A percentile compares a stretch with the other conserved stretches of the same genome.
Conservation (phyloP, 2,113 vertebrate species). For the Syrrhaptes paradoxus region DNA sequence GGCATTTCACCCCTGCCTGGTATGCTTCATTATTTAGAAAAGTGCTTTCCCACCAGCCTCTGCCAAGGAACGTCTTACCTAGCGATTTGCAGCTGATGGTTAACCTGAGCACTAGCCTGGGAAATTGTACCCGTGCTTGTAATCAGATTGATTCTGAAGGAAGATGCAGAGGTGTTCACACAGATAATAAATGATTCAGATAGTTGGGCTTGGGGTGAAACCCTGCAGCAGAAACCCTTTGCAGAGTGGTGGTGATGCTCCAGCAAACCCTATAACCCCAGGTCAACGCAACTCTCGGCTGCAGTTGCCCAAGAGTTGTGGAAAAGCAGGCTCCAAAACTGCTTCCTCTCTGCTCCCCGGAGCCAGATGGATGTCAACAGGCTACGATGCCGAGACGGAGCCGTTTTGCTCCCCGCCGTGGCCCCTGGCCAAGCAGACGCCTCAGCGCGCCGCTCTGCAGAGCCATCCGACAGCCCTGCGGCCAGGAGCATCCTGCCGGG, state of each 20-base stretch:
- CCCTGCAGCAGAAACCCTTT: neutral
- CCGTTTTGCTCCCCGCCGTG: fast-evolving
- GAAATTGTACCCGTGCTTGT: neutral
- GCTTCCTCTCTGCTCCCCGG: fast-evolving
- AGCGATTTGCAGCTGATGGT: neutral
- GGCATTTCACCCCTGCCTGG: neutral
- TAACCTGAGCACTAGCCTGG: neutral
- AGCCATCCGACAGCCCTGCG: fast-evolving
- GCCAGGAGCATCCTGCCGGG: fast-evolving
- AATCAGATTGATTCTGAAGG: neutral
- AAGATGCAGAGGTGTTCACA: fast-evolving
- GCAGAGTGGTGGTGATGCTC: fast-evolving
- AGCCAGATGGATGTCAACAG: constrained; percentile 1
- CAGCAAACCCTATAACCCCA: fast-evolving
- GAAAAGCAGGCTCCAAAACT: neutral
- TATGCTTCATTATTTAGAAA: neutral
- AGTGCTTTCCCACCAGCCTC: neutral
- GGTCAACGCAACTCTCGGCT: fast-evolving
- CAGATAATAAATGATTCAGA: fast-evolving
- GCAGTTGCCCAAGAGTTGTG: fast-evolving
- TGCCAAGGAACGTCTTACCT: neutral
- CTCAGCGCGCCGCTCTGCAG: neutral
- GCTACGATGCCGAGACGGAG: neutral
- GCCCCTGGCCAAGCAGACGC: neutral
- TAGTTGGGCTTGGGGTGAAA: neutral